Percentiles rank a stretch among this genome's conserved stretches.
Evolutionary conservation across 2,113 vertebrate genomes (phyloP).

Genomic region (Thunnus maccoyii): DNA sequence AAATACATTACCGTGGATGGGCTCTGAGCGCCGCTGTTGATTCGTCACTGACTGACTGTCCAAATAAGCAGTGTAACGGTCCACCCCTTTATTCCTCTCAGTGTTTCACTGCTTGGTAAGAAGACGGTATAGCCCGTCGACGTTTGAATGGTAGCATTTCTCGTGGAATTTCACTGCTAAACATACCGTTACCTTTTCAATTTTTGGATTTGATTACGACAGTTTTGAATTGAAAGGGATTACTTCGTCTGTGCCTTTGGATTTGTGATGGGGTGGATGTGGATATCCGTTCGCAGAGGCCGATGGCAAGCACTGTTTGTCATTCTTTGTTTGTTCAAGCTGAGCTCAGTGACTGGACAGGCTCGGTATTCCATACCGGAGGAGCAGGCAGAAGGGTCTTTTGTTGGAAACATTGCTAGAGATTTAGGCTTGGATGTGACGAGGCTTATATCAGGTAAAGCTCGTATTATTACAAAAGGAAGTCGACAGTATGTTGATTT

Average conservation of each 20-base stretch:
- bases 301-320: constrained; percentile 58
- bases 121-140: no score
- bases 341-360: constrained; percentile 66
- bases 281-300: constrained; percentile 28
- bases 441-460: constrained; percentile 81
- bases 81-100: constrained; percentile 34
- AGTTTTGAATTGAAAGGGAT: no score
- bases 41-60: constrained; percentile 37
- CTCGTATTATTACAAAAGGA: constrained; percentile 82
- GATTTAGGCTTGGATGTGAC: constrained; percentile 84
- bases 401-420: constrained; percentile 84
- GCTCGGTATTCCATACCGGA: constrained; percentile 82
- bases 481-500: constrained; percentile 82
- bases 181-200: background rate
- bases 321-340: constrained; percentile 68
- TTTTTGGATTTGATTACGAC: no score
- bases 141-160: no score
- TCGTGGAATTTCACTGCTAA: background rate
- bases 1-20: constrained; percentile 33
- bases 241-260: no score
- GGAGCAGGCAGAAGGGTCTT: constrained; percentile 84
- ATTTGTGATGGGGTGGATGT: constrained; percentile 22
- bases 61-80: background rate
- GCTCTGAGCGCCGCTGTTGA: constrained; percentile 82
- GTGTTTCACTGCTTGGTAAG: background rate